These are phyloP conservation scores for Periphyllus acericola DNA, from an alignment of 2,888 invertebrate species.

Conservation along the genomic window DNA sequence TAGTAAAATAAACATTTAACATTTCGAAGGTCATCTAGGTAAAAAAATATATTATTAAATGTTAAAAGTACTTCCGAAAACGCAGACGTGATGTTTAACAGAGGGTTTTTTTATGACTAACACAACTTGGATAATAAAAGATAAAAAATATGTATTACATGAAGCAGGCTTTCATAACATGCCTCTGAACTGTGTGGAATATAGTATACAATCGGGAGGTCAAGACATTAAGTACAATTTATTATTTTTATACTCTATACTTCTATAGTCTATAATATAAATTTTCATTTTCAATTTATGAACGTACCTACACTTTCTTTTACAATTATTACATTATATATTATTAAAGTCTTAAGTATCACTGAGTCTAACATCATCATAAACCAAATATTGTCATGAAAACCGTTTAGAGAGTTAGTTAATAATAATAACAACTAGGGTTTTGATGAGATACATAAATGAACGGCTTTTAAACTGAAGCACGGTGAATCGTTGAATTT, in stretches of 20 bases:
- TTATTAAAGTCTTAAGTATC: background rate
- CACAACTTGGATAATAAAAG: background rate
- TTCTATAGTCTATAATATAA: background rate
- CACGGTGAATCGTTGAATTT: background rate
- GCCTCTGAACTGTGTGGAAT: background rate
- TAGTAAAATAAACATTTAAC: slow-evolving; percentile 32
- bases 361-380: background rate
- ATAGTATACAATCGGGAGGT: background rate
- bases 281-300: background rate
- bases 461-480: background rate
- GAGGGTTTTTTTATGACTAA: slow-evolving; percentile 1
- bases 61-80: background rate
- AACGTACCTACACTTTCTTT: background rate
- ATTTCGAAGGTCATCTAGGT: slow-evolving; percentile 18
- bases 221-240: background rate
- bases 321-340: background rate
- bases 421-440: too few species aligned
- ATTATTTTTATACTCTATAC: background rate
- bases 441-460: background rate
- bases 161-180: background rate
- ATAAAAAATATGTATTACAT: background rate
- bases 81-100: background rate
- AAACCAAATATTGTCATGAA: background rate
- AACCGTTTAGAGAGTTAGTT: background rate
- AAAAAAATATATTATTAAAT: slow-evolving; percentile 8